Base-by-base conservation (phyloP, 92 coral and sea anemone species). In the Muricea muricata region DNA sequence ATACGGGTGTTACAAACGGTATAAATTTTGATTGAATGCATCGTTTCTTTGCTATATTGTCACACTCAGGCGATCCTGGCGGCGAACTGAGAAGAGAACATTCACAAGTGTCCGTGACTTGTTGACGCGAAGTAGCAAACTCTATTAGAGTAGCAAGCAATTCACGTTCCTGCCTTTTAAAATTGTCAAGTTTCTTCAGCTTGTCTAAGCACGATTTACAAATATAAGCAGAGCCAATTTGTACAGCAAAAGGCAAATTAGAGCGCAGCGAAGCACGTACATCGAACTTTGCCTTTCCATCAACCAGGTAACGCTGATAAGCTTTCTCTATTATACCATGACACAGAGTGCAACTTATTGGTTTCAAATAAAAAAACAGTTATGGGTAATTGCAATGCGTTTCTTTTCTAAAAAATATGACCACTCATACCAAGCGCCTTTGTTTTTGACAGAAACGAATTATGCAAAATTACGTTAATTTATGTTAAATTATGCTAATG, bases 181-280 rank as follows among this genome's bases (percentile, higher is more conserved):
- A 58, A 42, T 42, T 73, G 0, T 73, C 79, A 12, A 37, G 52
- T 25, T 73, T 42, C 56, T 73, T 73, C 8, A 73, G 57, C 57
- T 73, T 73, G 33, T 73, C 58, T 58, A 73, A 73, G 17, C 79
- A 73, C 15, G 26, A 73, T 42, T 42, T 45, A 26, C 79, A 73
- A 17, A 73, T 73, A 26, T 73, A 73, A 1, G 24, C 12, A 15
- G 57, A 73, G 56, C 42, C 18, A 4, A 58, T 20, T 21, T 58
- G 12, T 58, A 58, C 67, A 10, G 32, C 32, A 20, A 58, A 58
- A 58, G 67, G 67, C 30, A 58, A 32, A 20, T 14, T 3, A 20
- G 67, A 58, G 42, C n/a, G n/a, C 7, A 58, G 67, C 20, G 67
- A 6, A 9, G 30, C 32, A 18, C 67, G 67, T 20, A 58, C 67